Evolutionary conservation across 2,113 vertebrate genomes (phyloP).

Genomic region (Alexandromys fortis): DNA sequence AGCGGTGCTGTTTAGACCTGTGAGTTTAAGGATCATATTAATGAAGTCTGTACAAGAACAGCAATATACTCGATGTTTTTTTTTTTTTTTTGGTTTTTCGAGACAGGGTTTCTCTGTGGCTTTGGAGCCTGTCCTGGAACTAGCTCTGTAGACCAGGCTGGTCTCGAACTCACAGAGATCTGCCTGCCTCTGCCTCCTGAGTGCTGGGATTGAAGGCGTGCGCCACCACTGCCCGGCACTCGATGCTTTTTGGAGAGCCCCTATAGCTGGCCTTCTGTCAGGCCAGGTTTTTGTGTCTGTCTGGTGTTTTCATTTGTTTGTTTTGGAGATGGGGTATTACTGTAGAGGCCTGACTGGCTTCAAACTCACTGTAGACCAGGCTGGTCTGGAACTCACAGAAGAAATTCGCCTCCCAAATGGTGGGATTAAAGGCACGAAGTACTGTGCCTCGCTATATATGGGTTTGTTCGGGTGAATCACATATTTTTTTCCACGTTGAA

Average conservation of each 20-base stretch:
- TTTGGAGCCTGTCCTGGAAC: too few species aligned
- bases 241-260: background rate
- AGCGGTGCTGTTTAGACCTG: background rate
- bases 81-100: too few species aligned
- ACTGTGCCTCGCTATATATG: background rate
- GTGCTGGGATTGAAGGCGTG: too few species aligned
- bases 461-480: slow-evolving; percentile 2
- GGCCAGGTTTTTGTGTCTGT: slow-evolving; percentile 9
- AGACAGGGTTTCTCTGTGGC: too few species aligned
- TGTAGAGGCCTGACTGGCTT: background rate
- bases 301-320: background rate
- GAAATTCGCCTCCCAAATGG: background rate
- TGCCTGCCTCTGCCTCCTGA: too few species aligned
- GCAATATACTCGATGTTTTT: background rate
- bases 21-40: slow-evolving; percentile 25
- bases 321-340: background rate
- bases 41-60: background rate
- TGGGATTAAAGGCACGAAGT: background rate
- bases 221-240: background rate
- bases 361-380: background rate
- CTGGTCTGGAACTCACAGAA: background rate
- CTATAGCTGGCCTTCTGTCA: background rate
- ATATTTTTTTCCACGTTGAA: background rate
- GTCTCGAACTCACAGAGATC: too few species aligned
- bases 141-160: too few species aligned